Evolutionary conservation across 2,113 vertebrate genomes (phyloP), one percentile per base, ranked within the genome.

Genomic region (Thalassoma bifasciatum): DNA sequence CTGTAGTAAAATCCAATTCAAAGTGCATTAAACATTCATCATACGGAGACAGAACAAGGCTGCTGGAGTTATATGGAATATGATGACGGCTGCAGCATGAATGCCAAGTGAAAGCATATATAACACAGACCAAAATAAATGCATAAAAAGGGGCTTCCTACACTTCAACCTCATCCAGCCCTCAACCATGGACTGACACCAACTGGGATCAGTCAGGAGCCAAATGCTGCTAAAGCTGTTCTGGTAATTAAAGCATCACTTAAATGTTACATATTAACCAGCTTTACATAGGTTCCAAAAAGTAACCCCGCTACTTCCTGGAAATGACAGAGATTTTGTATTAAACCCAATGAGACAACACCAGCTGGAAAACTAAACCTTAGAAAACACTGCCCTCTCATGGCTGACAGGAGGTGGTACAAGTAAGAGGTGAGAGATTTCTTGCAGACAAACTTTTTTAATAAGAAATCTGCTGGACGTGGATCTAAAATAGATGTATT

Each of bases 1-100:
- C 68, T 79, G 57, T 1, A 44, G 66, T 70, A 53, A 81, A 89
- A 88, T 88, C 82, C 66, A 88, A 90, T 88, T 81, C 68, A 82
- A 77, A 90, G 62, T 34, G 69, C 84, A 86, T 89, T 85, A 90
- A 89, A 90, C 79, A 86, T 83, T 89, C 75, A 84, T 91, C 75
- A 77, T 51, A 50, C 53, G 34, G 75, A 70, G 51, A 58, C 38
- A 73, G 60, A 75, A 70, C 38, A 72, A 37, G 21, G 22, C 61
- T 66, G 63, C 34, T 34, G 51, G 51, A 17, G 61, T 72, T 74
- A 75, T 72, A 72, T 22, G 83, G 30, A 65, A 22, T 56, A 22
- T 12, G 24, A 78, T 74, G 54, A 78, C 66, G 36, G 60, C 72
- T 38, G 53, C 26, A 68, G 23, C n/a, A 16, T 66, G 67, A 83